Conservation (phyloP, 2,113 vertebrate species). For the Erythrocebus patas region DNA sequence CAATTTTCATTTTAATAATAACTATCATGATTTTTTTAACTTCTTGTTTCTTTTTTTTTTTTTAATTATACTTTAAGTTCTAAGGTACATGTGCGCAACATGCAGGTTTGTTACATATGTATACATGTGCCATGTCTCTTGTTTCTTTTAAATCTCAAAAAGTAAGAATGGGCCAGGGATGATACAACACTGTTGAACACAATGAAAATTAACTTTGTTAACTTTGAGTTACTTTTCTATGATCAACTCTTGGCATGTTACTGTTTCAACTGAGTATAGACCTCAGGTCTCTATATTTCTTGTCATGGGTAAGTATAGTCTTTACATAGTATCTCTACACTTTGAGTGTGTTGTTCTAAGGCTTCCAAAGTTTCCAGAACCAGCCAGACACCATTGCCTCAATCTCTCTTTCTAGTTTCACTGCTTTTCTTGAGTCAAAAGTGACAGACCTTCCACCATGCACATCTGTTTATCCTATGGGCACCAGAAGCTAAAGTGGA, state of each 20-base stretch:
- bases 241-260: neutral
- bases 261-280: neutral
- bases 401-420: conserved; percentile 4
- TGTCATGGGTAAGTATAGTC: neutral
- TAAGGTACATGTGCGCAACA: no score
- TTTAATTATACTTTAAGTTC: no score
- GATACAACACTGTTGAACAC: neutral
- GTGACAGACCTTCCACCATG: neutral
- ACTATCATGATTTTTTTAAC: neutral
- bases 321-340: neutral
- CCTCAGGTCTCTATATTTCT: neutral
- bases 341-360: neutral
- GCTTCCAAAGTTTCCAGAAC: conserved; percentile 17
- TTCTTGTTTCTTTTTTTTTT: neutral
- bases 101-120: no score
- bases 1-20: conserved; percentile 4
- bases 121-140: neutral
- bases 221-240: conserved; percentile 1
- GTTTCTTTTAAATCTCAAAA: conserved; percentile 10
- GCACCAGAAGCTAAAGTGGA: conserved; percentile 9
- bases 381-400: neutral
- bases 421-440: conserved; percentile 13
- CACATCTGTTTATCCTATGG: neutral
- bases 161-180: neutral
- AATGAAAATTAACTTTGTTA: conserved; percentile 4